These are phyloP conservation scores for Synergus gifuensis DNA, from an alignment of 2,888 invertebrate species.

Conservation along the genomic window DNA sequence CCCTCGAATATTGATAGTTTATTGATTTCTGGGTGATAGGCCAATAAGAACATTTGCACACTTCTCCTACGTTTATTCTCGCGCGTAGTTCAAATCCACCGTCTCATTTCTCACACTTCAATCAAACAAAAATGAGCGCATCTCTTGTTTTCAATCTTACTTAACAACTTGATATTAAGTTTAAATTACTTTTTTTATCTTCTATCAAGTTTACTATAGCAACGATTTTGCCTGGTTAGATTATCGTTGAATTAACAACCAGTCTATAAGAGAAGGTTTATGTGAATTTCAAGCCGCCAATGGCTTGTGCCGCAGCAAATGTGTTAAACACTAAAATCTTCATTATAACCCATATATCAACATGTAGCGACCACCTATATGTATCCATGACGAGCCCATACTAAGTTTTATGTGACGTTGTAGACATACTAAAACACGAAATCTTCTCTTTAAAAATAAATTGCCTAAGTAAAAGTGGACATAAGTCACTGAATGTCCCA, in stretches of 20 bases:
- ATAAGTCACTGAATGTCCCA: background rate
- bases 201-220: background rate
- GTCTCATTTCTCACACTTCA: background rate
- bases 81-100: too few relatives aligned
- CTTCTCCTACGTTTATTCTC: too few relatives aligned
- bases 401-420: background rate
- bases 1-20: too few relatives aligned
- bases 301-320: background rate
- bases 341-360: slow-evolving; percentile 8
- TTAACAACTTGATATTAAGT: background rate
- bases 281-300: background rate
- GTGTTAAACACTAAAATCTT: slow-evolving; percentile 1
- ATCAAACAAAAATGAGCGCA: too few relatives aligned
- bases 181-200: background rate
- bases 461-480: background rate
- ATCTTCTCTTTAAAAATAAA: slow-evolving; percentile 26
- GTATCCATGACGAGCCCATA: background rate
- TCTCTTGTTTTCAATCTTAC: background rate
- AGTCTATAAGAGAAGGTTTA: slow-evolving; percentile 7
- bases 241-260: background rate
- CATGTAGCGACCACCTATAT: background rate
- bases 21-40: too few relatives aligned
- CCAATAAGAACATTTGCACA: too few relatives aligned
- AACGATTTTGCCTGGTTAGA: background rate
- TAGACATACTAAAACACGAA: slow-evolving; percentile 3